Percentiles rank a stretch among this genome's conserved stretches.
Conservation (phyloP, 2,888 invertebrate genomes). For the Teinopalpus imperialis region DNA sequence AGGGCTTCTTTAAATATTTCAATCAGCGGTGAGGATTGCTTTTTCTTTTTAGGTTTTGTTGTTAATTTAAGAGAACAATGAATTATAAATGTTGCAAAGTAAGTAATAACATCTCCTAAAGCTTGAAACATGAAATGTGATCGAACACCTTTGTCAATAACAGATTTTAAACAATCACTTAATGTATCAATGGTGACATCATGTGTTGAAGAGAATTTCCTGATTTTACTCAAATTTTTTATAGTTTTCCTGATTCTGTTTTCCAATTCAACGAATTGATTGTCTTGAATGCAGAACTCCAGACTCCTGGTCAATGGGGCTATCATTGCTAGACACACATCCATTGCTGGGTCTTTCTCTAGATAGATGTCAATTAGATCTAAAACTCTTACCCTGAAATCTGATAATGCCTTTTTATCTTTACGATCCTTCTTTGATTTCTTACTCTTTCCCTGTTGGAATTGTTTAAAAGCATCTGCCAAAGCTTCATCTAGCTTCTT, state of each 20-base stretch:
- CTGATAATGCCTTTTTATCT: slow-evolving; percentile 85
- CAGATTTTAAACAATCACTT: slow-evolving; percentile 77
- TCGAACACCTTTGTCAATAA: slow-evolving; percentile 84
- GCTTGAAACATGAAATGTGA: slow-evolving; percentile 85
- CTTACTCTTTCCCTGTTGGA: slow-evolving; percentile 76
- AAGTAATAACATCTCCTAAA: slow-evolving; percentile 84
- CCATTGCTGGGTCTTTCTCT: slow-evolving; percentile 86
- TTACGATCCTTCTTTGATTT: slow-evolving; percentile 81
- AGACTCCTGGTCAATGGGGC: slow-evolving; percentile 85
- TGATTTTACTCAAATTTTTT: slow-evolving; percentile 81
- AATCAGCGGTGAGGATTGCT: slow-evolving; percentile 56
- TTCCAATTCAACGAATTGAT: slow-evolving; percentile 85
- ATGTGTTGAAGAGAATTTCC: slow-evolving; percentile 82
- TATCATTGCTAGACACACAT: slow-evolving; percentile 86
- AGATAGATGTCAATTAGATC: slow-evolving; percentile 89
- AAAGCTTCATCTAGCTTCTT: slow-evolving; percentile 87
- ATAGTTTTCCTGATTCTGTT: slow-evolving; percentile 83
- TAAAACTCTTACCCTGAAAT: slow-evolving; percentile 88
- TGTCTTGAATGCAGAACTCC: slow-evolving; percentile 86
- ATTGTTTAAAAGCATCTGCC: slow-evolving; percentile 87
- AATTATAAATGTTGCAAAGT: slow-evolving; percentile 84
- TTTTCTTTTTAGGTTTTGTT: slow-evolving; percentile 55
- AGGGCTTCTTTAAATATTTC: slow-evolving; percentile 79
- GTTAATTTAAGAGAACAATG: slow-evolving; percentile 81
- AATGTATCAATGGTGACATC: slow-evolving; percentile 79